These are phyloP conservation scores for Anseranas semipalmata DNA, from an alignment of 2,113 vertebrate genomes.

Conservation along the genomic window DNA sequence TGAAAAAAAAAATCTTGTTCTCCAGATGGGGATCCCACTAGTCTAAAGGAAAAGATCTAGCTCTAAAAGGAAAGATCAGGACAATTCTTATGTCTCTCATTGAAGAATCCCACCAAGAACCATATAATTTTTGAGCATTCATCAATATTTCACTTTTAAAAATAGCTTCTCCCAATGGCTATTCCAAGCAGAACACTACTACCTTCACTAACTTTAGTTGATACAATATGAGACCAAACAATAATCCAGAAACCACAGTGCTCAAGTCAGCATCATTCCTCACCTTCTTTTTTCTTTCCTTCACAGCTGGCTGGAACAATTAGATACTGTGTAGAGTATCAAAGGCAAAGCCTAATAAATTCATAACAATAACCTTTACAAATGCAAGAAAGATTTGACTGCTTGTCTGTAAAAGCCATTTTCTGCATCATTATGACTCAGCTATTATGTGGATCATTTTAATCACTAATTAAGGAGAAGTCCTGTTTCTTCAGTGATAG, in stretches of 20 bases:
- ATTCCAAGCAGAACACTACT: not conserved
- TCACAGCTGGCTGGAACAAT: not conserved
- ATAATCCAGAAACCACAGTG: not conserved
- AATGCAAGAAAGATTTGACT: not conserved
- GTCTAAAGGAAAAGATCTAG: too few relatives aligned
- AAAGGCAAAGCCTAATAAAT: not conserved
- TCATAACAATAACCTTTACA: not conserved
- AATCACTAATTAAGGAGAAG: not conserved
- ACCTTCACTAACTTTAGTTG: not conserved
- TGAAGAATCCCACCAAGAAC: not conserved
- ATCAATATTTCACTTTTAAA: not conserved
- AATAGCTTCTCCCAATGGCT: not conserved
- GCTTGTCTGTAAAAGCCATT: not conserved
- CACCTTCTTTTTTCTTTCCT: not conserved
- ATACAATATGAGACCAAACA: not conserved
- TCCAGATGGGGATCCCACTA: not conserved
- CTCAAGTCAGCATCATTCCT: not conserved
- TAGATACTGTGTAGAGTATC: not conserved
- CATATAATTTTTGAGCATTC: not conserved
- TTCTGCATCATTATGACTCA: conserved; percentile 5
- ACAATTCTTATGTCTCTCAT: not conserved
- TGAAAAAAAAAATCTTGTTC: not conserved
- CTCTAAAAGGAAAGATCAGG: not conserved
- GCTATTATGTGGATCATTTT: not conserved
- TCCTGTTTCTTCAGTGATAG: not conserved